These are phyloP conservation scores for Hofmannophila pseudospretella DNA, from an alignment of 2,888 invertebrate species.

Conservation along the genomic window DNA sequence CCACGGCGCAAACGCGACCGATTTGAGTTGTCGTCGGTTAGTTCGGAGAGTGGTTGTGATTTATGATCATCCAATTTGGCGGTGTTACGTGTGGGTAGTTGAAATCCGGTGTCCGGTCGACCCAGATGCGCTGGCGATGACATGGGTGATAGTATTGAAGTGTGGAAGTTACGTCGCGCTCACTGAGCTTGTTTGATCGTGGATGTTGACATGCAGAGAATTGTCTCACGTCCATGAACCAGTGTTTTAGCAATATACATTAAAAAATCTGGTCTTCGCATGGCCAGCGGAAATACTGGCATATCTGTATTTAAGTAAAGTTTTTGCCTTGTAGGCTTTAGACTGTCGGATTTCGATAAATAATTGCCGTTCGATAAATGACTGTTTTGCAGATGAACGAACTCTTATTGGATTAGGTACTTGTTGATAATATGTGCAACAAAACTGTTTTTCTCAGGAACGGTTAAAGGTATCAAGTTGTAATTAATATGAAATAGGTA, in stretches of 20 bases:
- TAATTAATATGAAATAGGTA: too few species aligned
- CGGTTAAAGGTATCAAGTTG: too few species aligned
- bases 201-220: constrained; percentile 8
- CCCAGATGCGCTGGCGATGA: constrained; percentile 58
- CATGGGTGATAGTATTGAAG: constrained; percentile 58
- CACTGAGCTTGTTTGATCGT: constrained; percentile 19
- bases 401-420: too few species aligned
- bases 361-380: too few species aligned
- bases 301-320: too few species aligned
- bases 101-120: constrained; percentile 62
- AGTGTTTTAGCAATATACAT: too few species aligned
- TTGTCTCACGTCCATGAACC: too few species aligned
- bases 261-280: background rate
- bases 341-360: too few species aligned
- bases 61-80: constrained; percentile 40
- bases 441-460: too few species aligned
- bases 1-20: constrained; percentile 38
- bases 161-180: constrained; percentile 34
- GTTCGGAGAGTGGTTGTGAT: constrained; percentile 31
- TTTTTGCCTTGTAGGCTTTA: too few species aligned
- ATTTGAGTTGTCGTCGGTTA: constrained; percentile 38
- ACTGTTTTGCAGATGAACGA: too few species aligned
- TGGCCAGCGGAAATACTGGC: background rate
- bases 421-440: too few species aligned
- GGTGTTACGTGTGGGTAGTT: constrained; percentile 42